Evolutionary conservation across 2,113 vertebrate genomes (phyloP).

Genomic region (Oryzias woworae): DNA sequence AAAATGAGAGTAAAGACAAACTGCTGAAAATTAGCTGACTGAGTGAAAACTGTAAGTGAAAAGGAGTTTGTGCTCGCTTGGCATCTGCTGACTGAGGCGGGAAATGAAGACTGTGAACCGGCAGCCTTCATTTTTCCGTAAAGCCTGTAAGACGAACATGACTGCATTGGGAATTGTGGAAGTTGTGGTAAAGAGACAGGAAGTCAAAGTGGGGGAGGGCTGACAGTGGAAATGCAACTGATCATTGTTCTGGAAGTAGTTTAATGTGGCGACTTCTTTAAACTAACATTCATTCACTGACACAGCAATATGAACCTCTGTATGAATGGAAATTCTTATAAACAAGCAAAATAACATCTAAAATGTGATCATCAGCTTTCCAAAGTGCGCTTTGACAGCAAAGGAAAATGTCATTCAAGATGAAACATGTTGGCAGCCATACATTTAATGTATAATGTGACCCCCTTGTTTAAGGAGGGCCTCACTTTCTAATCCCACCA

Average conservation of each 20-base stretch:
- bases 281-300: background rate
- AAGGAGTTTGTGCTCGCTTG: conserved; percentile 28
- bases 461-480: conserved; percentile 53
- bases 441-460: conserved; percentile 60
- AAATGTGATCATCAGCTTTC: conserved; percentile 64
- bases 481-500: conserved; percentile 37
- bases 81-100: conserved; percentile 41
- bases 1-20: conserved; percentile 21
- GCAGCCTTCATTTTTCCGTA: conserved; percentile 45
- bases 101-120: conserved; percentile 56
- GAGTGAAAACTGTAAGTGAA: conserved; percentile 35
- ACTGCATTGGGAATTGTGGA: conserved; percentile 30
- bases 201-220: conserved; percentile 12
- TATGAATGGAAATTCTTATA: conserved; percentile 15
- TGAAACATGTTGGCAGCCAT: conserved; percentile 64
- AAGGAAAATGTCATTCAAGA: conserved; percentile 61
- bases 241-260: conserved; percentile 40
- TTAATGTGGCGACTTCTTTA: conserved; percentile 1
- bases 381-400: conserved; percentile 49
- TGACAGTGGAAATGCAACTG: conserved; percentile 22
- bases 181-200: conserved; percentile 9
- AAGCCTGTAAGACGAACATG: conserved; percentile 32
- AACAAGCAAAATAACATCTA: conserved; percentile 49
- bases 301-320: conserved; percentile 8
- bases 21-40: conserved; percentile 39